phyloP scores from a whole-genome alignment of 2,113 vertebrate genomes.

The Gymnogyps californianus region DNA sequence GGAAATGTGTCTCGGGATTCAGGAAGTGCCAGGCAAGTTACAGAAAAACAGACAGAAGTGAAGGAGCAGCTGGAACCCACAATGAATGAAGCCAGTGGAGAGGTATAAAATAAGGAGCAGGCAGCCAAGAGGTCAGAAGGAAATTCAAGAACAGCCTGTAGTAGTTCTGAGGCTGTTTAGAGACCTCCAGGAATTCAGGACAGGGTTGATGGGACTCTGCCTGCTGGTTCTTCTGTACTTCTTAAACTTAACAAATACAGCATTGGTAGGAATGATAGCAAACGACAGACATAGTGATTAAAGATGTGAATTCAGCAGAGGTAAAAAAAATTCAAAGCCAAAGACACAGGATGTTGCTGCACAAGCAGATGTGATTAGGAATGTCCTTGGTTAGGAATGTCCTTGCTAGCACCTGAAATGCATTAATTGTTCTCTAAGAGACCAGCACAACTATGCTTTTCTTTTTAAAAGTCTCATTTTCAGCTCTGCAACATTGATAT shows the following conservation, averaged over 20 bases:
- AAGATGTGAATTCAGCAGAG: background rate
- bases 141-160: background rate
- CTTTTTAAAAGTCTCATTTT: background rate
- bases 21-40: background rate
- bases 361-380: background rate
- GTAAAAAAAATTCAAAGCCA: background rate
- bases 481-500: background rate
- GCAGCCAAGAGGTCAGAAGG: background rate
- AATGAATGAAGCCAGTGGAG: accelerated
- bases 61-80: background rate
- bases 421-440: background rate
- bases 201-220: accelerated
- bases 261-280: background rate
- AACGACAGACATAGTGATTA: background rate
- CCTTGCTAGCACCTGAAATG: background rate
- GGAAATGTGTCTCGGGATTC: background rate
- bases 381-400: background rate
- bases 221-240: background rate
- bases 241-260: background rate
- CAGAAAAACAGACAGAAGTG: background rate
- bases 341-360: background rate
- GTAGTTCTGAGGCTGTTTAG: background rate
- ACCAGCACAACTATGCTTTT: background rate
- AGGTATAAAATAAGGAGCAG: background rate
- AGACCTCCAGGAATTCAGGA: background rate